Evolutionary conservation across 2,797 vertebrate species (phyloP).

Genomic region (Argya squamiceps): DNA sequence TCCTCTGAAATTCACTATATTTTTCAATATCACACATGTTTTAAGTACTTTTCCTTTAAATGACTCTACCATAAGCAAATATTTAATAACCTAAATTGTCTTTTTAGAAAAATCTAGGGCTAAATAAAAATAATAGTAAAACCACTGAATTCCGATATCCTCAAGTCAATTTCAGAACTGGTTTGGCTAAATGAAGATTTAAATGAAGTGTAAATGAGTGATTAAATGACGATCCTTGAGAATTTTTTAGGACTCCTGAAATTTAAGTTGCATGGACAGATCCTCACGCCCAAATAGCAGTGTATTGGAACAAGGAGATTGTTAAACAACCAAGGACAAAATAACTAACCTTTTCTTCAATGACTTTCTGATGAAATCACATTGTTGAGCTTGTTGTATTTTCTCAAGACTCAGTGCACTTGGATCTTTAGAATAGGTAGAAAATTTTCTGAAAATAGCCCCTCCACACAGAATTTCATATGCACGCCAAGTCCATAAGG

Average conservation of each 20-base stretch:
- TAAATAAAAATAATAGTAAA: not conserved
- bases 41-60: not conserved
- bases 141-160: not conserved
- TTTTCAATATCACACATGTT: not conserved
- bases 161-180: not conserved
- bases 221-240: not conserved
- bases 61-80: not conserved
- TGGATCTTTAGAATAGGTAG: not conserved
- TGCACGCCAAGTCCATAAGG: not conserved
- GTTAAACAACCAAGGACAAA: not conserved
- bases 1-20: not conserved
- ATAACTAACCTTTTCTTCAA: not conserved
- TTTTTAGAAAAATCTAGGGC: not conserved
- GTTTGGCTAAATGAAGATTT: not conserved
- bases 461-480: not conserved
- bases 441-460: conserved; percentile 1
- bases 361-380: not conserved
- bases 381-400: conserved; percentile 16
- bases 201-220: not conserved
- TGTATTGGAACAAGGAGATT: not conserved
- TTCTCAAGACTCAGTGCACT: not conserved
- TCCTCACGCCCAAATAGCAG: accelerated
- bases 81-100: not conserved
- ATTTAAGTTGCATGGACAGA: not conserved
- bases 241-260: not conserved